Conservation (phyloP, 2,113 vertebrate genomes). For the Prochilodus magdalenae region DNA sequence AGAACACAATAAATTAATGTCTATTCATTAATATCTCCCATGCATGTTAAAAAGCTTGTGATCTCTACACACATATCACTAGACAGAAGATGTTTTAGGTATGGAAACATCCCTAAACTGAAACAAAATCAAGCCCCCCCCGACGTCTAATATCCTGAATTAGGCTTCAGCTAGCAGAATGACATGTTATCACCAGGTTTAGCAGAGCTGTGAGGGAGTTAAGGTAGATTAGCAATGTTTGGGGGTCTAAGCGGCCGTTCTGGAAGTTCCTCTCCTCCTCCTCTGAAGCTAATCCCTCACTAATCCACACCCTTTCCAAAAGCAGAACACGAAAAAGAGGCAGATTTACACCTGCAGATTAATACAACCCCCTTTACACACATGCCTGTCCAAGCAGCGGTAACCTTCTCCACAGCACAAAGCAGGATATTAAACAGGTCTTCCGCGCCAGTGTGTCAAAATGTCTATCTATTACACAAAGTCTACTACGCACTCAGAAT, state of each 20-base stretch:
- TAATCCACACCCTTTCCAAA: constrained; percentile 65
- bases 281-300: constrained; percentile 60
- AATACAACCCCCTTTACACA: constrained; percentile 41
- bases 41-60: no score
- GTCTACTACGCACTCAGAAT: neutral
- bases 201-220: constrained; percentile 27
- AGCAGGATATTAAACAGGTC: neutral
- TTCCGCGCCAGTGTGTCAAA: neutral
- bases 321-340: constrained; percentile 58
- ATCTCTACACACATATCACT: no score
- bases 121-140: no score
- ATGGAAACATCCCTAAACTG: no score
- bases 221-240: constrained; percentile 15
- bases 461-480: neutral
- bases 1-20: no score
- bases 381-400: constrained; percentile 13
- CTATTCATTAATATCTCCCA: no score
- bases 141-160: neutral
- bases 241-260: constrained; percentile 25
- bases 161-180: neutral
- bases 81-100: no score
- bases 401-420: neutral
- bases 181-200: neutral
- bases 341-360: constrained; percentile 48
- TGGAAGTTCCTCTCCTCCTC: constrained; percentile 24